Conservation (phyloP, 2,797 vertebrate species). For the Pseudotriccus pelzelni region DNA sequence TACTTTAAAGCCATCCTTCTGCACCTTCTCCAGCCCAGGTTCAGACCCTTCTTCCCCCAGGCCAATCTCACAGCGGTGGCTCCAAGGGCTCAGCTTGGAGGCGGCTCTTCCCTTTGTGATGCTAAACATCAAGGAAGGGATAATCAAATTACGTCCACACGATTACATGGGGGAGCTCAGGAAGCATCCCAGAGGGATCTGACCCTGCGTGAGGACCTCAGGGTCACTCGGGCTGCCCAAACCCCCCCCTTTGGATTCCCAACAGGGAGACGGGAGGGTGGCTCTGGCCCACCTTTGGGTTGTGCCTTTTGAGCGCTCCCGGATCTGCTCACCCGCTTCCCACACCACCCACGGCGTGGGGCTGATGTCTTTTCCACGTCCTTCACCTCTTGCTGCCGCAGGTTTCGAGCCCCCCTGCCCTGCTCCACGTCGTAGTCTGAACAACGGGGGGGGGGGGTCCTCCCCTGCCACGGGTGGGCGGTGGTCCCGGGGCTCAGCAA, state of each 20-base stretch:
- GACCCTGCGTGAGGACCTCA: background rate
- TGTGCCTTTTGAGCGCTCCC: background rate
- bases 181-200: background rate
- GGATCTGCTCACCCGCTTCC: background rate
- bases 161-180: background rate
- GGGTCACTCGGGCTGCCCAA: background rate
- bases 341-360: background rate
- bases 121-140: background rate
- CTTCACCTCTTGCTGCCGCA: background rate
- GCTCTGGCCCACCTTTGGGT: background rate
- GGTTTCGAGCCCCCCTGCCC: background rate
- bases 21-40: background rate
- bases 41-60: background rate
- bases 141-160: slow-evolving; percentile 32
- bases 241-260: background rate
- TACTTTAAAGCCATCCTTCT: background rate
- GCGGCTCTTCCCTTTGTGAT: background rate
- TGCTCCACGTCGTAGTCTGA: fast-evolving
- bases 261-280: background rate
- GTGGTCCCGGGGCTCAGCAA: background rate
- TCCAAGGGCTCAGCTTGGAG: background rate
- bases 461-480: fast-evolving
- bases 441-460: background rate
- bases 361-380: background rate
- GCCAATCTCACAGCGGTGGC: fast-evolving